Conservation (phyloP, 37 sponge, comb jelly and placozoan species). For the Oscarella lobularis region DNA sequence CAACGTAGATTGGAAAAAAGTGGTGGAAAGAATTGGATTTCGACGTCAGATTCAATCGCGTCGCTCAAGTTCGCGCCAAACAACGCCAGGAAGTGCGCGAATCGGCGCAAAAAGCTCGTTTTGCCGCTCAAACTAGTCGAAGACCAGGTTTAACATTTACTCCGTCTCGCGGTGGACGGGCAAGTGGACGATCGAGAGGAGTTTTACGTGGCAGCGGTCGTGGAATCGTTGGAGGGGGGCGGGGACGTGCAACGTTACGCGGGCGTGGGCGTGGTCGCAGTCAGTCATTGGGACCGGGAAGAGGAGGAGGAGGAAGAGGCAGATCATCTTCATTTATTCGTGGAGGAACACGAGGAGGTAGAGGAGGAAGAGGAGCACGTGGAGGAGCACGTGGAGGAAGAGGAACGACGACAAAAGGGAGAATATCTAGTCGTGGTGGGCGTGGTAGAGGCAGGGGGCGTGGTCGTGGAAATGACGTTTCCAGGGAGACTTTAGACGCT, state of each 20-base stretch:
- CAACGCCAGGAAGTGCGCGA: not conserved
- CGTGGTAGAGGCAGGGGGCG: too few relatives aligned
- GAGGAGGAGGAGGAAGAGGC: not conserved
- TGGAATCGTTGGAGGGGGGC: too few relatives aligned
- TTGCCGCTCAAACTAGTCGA: not conserved
- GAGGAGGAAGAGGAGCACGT: not conserved
- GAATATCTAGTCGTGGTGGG: too few relatives aligned
- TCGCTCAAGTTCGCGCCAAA: not conserved
- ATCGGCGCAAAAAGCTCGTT: not conserved
- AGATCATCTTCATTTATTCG: not conserved
- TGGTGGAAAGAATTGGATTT: not conserved
- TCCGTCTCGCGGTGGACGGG: not conserved
- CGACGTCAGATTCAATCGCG: not conserved
- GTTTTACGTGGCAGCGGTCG: not conserved
- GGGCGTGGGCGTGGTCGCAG: too few relatives aligned
- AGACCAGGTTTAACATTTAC: not conserved
- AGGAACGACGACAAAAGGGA: too few relatives aligned
- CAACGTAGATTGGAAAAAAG: not conserved
- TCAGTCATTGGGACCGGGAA: too few relatives aligned
- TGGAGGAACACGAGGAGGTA: not conserved
- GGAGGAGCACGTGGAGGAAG: not conserved
- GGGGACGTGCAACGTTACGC: not conserved
- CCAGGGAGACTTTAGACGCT: too few relatives aligned
- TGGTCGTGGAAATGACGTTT: constrained; percentile 37
- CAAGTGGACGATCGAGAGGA: too few relatives aligned